Base-by-base conservation (phyloP, 2,797 vertebrate species). In the Basileuterus tristriatus region DNA sequence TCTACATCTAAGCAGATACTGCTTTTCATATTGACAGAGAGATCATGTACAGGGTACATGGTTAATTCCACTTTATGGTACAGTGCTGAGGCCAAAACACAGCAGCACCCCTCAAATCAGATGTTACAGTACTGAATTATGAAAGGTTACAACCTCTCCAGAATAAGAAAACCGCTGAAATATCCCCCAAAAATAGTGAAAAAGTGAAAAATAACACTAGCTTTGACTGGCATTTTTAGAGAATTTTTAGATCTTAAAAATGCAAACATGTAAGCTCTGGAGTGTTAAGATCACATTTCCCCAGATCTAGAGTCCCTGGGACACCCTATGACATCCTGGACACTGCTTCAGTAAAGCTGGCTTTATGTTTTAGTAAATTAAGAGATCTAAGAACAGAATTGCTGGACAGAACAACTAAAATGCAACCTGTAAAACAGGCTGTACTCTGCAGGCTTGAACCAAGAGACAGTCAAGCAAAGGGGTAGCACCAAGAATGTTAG, bases 21-120 rank as follows among this genome's bases (percentile, higher is more conserved):
- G 8, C 5, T 77, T 60, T 85, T 37, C 30, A 12, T 56, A 24
- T 9, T 13, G 23, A 19, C 29, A 44, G 36, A 44, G 24, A 71
- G 46, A 29, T 47, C 6, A 3, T 2, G 1, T 29, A 7, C 11
- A 53, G 63, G 11, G 12, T 23, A 11, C 0, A 1, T 27, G 23
- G 29, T 29, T 55, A 70, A 74, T 87, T 74, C 56, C 56, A 41
- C 26, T 55, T 43, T 27, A 21, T 16, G 9, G 24, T 4, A 58
- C 53, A 36, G 9, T 15, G 2, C 18, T 24, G 27, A 86, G 36
- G 34, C 14, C 41, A 70, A 17, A 49, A 46, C 11, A 74, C 6
- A 81, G 29, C 50, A 86, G n/a, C 36, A 43, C 6, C 13, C 30
- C 13, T 72, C 46, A 52, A 63, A 52, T 39, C 39, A 52, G 12